phyloP scores from a whole-genome alignment of 2,113 vertebrate species.

The Heterotis niloticus region DNA sequence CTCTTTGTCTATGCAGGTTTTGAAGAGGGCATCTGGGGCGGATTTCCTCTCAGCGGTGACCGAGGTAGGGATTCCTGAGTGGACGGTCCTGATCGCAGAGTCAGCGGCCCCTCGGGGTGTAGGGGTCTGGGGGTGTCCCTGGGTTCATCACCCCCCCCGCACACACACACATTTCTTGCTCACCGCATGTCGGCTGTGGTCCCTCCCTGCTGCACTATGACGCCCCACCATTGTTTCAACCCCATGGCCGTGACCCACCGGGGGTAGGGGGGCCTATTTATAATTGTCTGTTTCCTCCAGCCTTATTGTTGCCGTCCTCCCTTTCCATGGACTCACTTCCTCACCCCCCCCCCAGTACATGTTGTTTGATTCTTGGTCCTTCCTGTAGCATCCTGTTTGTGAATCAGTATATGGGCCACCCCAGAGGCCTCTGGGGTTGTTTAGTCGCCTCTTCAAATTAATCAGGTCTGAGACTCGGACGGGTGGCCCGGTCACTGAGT shows the following conservation, averaged over 20 bases:
- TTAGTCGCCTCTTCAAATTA: conserved; percentile 44
- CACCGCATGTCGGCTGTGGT: conserved; percentile 42
- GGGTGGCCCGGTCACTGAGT: conserved; percentile 31
- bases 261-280: conserved; percentile 57
- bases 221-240: conserved; percentile 62
- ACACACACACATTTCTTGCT: conserved; percentile 21
- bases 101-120: conserved; percentile 27
- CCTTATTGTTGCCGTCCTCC: conserved; percentile 60
- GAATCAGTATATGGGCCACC: conserved; percentile 16
- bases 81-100: conserved; percentile 41
- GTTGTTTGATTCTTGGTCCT: conserved; percentile 55
- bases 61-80: conserved; percentile 45
- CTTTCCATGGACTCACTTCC: conserved; percentile 56
- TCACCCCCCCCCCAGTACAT: conserved; percentile 21
- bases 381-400: conserved; percentile 73
- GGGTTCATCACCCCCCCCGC: background rate
- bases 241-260: conserved; percentile 56
- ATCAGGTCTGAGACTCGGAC: conserved; percentile 12
- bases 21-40: conserved; percentile 32
- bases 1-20: background rate
- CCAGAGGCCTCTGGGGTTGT: conserved; percentile 46
- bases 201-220: conserved; percentile 44
- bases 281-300: conserved; percentile 62
- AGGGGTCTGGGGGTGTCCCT: background rate
- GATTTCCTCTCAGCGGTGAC: conserved; percentile 60